A percentile compares a stretch with the other conserved stretches of the same genome.
Conservation (phyloP, 2,888 invertebrate species). For the Ecliptopera silaceata region DNA sequence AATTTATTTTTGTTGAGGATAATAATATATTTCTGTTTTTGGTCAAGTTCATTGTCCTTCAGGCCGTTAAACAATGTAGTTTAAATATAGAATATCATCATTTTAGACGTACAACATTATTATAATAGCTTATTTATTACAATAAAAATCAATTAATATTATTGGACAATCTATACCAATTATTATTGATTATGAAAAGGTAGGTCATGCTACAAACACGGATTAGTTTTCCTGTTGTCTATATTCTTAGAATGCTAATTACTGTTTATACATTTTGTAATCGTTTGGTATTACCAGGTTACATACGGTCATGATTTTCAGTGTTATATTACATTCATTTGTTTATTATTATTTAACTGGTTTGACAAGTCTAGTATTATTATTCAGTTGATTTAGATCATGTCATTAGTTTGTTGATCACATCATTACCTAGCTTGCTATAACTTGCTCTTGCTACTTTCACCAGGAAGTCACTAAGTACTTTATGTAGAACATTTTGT, state of each 20-base stretch:
- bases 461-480: background rate
- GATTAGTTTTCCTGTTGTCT: conserved; percentile 15
- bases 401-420: too few species aligned
- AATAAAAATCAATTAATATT: too few species aligned
- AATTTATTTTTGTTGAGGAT: too few species aligned
- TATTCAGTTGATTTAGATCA: too few species aligned
- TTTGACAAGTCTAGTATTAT: background rate
- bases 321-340: background rate
- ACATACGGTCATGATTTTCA: background rate
- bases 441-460: background rate
- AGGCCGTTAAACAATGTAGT: background rate
- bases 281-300: background rate
- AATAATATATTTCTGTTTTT: too few species aligned
- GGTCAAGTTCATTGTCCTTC: too few species aligned
- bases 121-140: too few species aligned
- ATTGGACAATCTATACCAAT: background rate
- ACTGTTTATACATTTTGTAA: background rate
- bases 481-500: background rate
- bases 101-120: too few species aligned
- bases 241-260: conserved; percentile 9
- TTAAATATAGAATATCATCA: too few species aligned
- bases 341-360: background rate
- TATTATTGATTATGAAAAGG: background rate
- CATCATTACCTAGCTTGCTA: background rate
- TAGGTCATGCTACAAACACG: background rate